Percentiles rank a stretch among this genome's conserved stretches.
Conservation (phyloP, 2,888 invertebrate species). For the Drosophila demipolita region DNA sequence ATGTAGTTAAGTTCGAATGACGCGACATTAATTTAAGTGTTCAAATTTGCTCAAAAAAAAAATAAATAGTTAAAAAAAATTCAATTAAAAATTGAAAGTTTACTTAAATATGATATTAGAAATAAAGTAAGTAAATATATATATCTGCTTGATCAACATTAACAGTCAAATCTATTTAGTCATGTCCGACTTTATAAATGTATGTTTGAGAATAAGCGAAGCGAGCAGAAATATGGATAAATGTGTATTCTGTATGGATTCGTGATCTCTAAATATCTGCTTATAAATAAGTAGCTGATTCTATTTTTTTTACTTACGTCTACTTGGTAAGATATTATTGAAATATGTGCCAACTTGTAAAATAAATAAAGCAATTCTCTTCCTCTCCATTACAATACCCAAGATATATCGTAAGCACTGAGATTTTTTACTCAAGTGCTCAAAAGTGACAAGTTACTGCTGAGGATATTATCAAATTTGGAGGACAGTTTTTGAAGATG, state of each 20-base stretch:
- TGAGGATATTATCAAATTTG: not conserved
- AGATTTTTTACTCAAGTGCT: not conserved
- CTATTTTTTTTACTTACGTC: not conserved
- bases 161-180: not conserved
- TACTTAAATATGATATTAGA: not conserved
- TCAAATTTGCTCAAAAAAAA: constrained; percentile 44
- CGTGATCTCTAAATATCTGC: not conserved
- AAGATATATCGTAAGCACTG: not conserved
- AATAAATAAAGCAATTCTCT: not conserved
- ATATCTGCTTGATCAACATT: not conserved
- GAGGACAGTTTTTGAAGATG: not conserved
- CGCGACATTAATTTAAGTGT: constrained; percentile 48
- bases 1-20: constrained; percentile 48
- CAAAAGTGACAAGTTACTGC: not conserved
- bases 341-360: not conserved
- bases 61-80: constrained; percentile 17
- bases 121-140: not conserved
- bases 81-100: constrained; percentile 18
- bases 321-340: not conserved
- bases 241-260: not conserved
- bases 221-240: not conserved
- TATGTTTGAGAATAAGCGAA: not conserved
- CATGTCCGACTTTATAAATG: not conserved
- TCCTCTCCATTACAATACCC: not conserved
- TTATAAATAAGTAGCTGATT: not conserved